Base-by-base conservation (phyloP, 2,888 invertebrate species). In the Acrobasis repandana region DNA sequence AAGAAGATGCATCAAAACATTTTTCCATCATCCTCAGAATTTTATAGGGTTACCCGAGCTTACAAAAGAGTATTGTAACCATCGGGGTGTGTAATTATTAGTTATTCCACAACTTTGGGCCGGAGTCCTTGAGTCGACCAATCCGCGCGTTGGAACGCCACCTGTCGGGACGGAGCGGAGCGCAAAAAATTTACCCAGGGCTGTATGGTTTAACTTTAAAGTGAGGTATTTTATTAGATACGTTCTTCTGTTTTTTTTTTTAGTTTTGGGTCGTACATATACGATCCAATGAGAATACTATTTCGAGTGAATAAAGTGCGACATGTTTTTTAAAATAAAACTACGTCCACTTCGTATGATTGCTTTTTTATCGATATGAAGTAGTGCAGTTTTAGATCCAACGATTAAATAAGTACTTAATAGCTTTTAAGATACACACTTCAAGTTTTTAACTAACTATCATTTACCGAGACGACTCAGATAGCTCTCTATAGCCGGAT, bases 101-200 rank as follows among this genome's bases (percentile, higher is more conserved):
- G 46, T 59, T 51, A 59, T 59, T 59, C 60, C 60, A 60, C 60
- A 60, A 52, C 46, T 60, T 60, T 52, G 51, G 52, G 60, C 46
- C 46, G 33, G 43, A 36, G 52, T 46, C 46, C 60, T 60, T 60
- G 60, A 60, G 52, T 34, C 47, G 46, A 60, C 60, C 60, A 60
- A 60, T 60, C 52, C 33, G 46, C 28, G 46, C 46, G 16, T 9
- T 9, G 46, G 46, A 34, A 38, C 60, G 51, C 52, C 60, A 60
- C 60, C 60, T 60, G 60, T 60, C 60, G 51, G 51, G 60, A 28
- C 16, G 28, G 28, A 36, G 43, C n/a, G n/a, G 59, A 36, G 43
- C n/a, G 47, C 38, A 60, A 52, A 60, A 60, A 46, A 58, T 49
- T 5, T 16, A 52, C 11, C 36, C 38, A 58, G 58, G 58, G 38